Base-by-base conservation (phyloP, 1,140 invertebrate genomes). In the Drosophila nigromelanica region DNA sequence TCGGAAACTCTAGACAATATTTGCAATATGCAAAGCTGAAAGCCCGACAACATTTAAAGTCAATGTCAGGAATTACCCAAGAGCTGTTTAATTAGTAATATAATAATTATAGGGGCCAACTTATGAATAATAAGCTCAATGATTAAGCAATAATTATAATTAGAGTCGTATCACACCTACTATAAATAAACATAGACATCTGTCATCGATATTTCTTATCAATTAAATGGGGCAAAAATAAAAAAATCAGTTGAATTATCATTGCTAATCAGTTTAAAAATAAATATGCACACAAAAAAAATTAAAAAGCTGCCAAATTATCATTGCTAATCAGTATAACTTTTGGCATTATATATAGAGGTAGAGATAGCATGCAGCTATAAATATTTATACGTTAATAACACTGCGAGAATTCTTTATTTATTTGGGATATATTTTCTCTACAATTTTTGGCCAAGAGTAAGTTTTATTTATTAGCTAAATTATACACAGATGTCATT, bases 151-250 rank as follows among this genome's bases (percentile, higher is more conserved):
- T 50, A n/a, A 43, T n/a, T 43, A 10, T 30, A 12, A 40, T 40
- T 61, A 50, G 35, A 52, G 21, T 42, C 47, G 30, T 30, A 62
- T 62, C 47, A 50, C 48, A 43, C 21, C 37, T 37, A 12, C 4
- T 8, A 62, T 24, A 40, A 40, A 42, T 15, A 21, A 21, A n/a
- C 24, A 27, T 5, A 27, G 11, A 39, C n/a, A 39, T 12, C 11
- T 10, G 37, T 10, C 37, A 12, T 15, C 50, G 11, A 24, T 24
- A 24, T 11, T 24, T 47, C 12, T 50, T 50, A 30, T 50, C 24
- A 50, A 30, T 14, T 27, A 14, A 50, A 50, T 50, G n/a, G n/a
- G 33, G 8, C 33, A 10, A 7, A 10, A 35, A 35, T 35, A 35
- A 35, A 27, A 35, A 24, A 24, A 24, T 18, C 7, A 10, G 33